Base-by-base conservation (phyloP, 2,113 vertebrate species). In the Prionailurus bengalensis region DNA sequence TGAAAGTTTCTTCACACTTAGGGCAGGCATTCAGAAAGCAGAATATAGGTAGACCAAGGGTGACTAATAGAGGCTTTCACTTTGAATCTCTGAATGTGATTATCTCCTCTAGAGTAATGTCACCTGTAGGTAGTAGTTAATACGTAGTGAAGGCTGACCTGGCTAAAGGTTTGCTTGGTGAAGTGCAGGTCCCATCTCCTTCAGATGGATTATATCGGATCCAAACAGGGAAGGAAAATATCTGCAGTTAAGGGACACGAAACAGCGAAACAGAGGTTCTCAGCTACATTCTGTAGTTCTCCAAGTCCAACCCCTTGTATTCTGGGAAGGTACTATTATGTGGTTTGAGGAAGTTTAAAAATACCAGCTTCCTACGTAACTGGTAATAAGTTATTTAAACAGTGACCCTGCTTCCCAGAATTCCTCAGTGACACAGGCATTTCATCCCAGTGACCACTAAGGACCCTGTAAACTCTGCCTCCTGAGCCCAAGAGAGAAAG, bases 321-420 rank as follows among this genome's bases (percentile, higher is more conserved):
- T 96, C 96, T 91, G 80, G 87, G 92, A 97, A 97, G 94, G 83
- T 93, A n/a, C 93, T 95, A 89, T 97, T 98, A 96, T 85, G 97
- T 95, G 97, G 96, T 89, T 98, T 94, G 82, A 95, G 66, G 66
- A 85, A 97, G 88, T 96, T 97, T 97, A 91, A 97, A 97, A 98
- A 98, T 97, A 97, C 15, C 95, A 96, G 53, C 81, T 96, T 93
- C 85, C 88, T 96, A 45, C 31, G 16, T 91, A 85, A 92, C 76
- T 95, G 91, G 96, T 94, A 94, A 73, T 94, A 94, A 97, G 84
- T 88, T 97, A 55, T 94, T 97, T 95, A 89, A 96, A 80, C 88
- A 95, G 95, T 76, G 53, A 39, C 90, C 85, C 84, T 55, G 58
- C 88, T 97, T 97, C 90, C 70, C 87, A 94, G 95, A 98, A 97